phyloP scores from a whole-genome alignment of 2,888 invertebrate species.

The Sphaerophoria rueppellii region DNA sequence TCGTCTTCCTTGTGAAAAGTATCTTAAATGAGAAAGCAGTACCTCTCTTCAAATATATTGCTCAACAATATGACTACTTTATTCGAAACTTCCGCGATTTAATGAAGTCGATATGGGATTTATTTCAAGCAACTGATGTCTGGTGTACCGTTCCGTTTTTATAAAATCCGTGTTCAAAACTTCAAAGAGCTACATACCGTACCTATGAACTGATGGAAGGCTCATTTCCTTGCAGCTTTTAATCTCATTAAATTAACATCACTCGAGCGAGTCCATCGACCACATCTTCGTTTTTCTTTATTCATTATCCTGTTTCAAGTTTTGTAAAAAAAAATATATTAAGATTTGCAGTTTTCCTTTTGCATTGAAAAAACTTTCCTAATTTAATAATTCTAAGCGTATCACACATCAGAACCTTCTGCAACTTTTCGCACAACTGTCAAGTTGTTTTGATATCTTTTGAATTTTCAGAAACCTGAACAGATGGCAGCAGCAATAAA shows the following conservation, averaged over 20 bases:
- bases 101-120: too few species aligned
- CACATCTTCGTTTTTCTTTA: conserved; percentile 21
- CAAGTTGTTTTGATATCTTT: conserved; percentile 46
- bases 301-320: conserved; percentile 10
- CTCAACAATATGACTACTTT: too few species aligned
- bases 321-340: conserved; percentile 5
- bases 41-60: too few species aligned
- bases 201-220: background rate
- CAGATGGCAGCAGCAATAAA: conserved; percentile 39
- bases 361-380: conserved; percentile 56
- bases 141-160: conserved; percentile 7
- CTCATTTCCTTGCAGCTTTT: conserved; percentile 13
- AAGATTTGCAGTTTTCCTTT: conserved; percentile 16
- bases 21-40: too few species aligned
- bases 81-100: too few species aligned
- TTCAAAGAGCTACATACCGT: conserved; percentile 8
- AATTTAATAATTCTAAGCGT: conserved; percentile 68
- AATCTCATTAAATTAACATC: conserved; percentile 51
- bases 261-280: conserved; percentile 15
- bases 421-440: conserved; percentile 67
- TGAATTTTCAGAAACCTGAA: conserved; percentile 15
- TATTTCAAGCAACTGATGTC: too few species aligned
- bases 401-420: conserved; percentile 62
- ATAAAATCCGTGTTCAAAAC: conserved; percentile 4
- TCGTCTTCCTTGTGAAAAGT: too few species aligned